These are phyloP conservation scores for Lordiphosa mommai DNA, from an alignment of 1,140 invertebrate genomes.

Conservation along the genomic window DNA sequence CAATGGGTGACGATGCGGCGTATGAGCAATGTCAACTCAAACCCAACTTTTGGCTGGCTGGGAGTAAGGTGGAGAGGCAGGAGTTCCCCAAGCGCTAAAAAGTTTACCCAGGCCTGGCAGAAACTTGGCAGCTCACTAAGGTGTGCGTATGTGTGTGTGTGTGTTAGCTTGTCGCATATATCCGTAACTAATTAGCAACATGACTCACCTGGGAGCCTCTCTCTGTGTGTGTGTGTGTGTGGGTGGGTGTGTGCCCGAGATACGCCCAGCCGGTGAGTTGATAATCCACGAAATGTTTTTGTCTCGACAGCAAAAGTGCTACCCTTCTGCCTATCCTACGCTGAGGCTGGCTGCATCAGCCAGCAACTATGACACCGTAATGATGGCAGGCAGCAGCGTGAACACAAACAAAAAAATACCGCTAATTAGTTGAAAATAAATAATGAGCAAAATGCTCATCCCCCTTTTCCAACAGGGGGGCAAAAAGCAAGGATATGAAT, in stretches of 20 bases:
- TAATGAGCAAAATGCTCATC: constrained; percentile 56
- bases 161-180: constrained; percentile 49
- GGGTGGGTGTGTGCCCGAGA: background rate
- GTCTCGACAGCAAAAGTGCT: constrained; percentile 29
- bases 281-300: constrained; percentile 62
- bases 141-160: constrained; percentile 1
- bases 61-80: background rate
- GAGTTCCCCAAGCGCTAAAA: constrained; percentile 38
- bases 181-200: constrained; percentile 74
- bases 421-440: constrained; percentile 76
- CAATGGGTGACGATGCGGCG: constrained; percentile 53
- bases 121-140: constrained; percentile 29
- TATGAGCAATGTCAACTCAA: constrained; percentile 43
- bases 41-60: too few relatives aligned
- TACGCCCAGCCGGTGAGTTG: constrained; percentile 28
- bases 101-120: constrained; percentile 32
- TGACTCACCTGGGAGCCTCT: constrained; percentile 59
- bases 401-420: constrained; percentile 42
- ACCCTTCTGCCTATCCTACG: background rate
- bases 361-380: constrained; percentile 32
- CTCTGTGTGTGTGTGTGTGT: background rate
- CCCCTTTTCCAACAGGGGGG: constrained; percentile 26
- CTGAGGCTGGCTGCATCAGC: constrained; percentile 2
- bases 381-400: constrained; percentile 25
- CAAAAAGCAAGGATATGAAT: background rate